Evolutionary conservation across 2,888 invertebrate genomes (phyloP).

Genomic region (Amphipoea oculea): DNA sequence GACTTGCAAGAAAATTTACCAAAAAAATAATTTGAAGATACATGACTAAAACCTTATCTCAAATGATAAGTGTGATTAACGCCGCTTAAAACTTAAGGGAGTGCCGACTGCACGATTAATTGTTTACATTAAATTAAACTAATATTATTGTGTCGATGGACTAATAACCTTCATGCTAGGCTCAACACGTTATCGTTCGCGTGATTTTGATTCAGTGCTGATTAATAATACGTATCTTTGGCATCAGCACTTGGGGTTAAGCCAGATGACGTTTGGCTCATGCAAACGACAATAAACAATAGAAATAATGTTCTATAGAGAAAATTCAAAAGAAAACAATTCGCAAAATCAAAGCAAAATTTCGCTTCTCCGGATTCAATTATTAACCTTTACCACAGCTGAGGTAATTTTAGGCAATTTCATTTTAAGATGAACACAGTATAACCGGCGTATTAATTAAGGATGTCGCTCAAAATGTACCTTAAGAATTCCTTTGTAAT

Average conservation of each 20-base stretch:
- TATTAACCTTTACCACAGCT: not conserved
- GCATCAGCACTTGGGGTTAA: constrained; percentile 38
- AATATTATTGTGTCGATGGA: constrained; percentile 50
- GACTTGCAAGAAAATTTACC: constrained; percentile 7
- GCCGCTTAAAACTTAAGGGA: constrained; percentile 29
- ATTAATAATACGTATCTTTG: constrained; percentile 33
- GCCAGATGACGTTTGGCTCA: constrained; percentile 48
- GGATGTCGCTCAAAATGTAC: constrained; percentile 17
- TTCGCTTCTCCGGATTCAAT: not conserved
- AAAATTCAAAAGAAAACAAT: constrained; percentile 1
- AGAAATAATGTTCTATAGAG: not conserved
- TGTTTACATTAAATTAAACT: constrained; percentile 42
- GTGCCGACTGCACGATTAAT: constrained; percentile 48
- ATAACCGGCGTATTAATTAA: not conserved
- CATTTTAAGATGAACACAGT: not conserved
- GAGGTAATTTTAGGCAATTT: not conserved
- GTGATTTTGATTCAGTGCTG: constrained; percentile 30
- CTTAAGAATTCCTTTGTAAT: constrained; percentile 21
- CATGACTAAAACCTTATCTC: constrained; percentile 26
- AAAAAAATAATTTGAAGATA: constrained; percentile 8
- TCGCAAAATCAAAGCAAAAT: not conserved
- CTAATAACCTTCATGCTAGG: constrained; percentile 35
- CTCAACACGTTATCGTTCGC: constrained; percentile 33
- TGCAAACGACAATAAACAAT: not conserved
- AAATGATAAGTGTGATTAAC: constrained; percentile 43